Evolutionary conservation across 1,140 invertebrate species (phyloP), one percentile per base, ranked within the genome.

Genomic region (Colletes gigas): DNA sequence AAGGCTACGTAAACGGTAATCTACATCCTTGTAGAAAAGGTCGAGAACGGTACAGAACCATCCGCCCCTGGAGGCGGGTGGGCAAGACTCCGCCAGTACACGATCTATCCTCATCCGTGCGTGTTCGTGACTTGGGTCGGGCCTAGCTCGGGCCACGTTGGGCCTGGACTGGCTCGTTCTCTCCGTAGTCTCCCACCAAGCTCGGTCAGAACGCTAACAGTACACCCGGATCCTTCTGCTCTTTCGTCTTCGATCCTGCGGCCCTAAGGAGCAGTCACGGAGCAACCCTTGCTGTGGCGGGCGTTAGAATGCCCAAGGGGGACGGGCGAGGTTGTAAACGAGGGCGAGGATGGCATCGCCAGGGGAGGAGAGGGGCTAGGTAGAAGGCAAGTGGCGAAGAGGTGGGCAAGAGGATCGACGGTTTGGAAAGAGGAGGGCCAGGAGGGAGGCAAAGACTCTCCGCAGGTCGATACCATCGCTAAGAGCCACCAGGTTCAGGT

Each of bases 401-500:
- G 81, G 80, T 86, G 83, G 84, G 84, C 81, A 83, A 83, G 84
- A 85, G 84, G 84, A 79, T 82, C 84, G 84, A 85, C 83, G 84
- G 84, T 87, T 86, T 87, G 81, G 84, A 86, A 87, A 87, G 85
- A 83, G 85, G 81, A 86, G 85, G 62, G 85, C 84, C 54, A 86
- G 81, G 84, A 54, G 82, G 85, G 82, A 86, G 82, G 84, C 84
- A 86, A 87, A 87, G 85, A 87, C 85, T 88, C 85, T 87, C 86
- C 82, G 86, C 86, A 88, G 86, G 86, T 88, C 86, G 86, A 88
- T 88, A 88, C 82, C 85, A 88, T 88, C 86, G 85, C 86, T 81
- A 87, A 84, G 85, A 88, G 85, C 86, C 84, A 84, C 84, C 85
- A 87, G 85, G 85, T 87, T 87, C 83, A 86, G 83, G 84, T 87